Percentiles rank a stretch among this genome's conserved stretches.
phyloP scores from a whole-genome alignment of 2,888 invertebrate species.

The Acanthoscelides obtectus region DNA sequence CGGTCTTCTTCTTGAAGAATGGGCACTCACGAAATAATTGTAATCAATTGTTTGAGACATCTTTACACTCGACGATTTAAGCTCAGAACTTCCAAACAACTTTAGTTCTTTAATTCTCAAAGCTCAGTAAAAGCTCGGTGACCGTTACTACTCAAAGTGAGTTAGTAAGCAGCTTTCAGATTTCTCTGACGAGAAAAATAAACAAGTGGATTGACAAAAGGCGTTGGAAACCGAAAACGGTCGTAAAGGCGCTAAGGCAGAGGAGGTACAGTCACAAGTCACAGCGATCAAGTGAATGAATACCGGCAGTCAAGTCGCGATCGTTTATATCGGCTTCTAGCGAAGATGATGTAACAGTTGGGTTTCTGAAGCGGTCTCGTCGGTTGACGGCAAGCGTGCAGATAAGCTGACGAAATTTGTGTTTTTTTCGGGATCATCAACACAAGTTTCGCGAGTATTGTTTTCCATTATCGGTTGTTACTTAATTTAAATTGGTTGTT shows the following conservation, averaged over 20 bases:
- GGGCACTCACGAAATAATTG: conserved; percentile 47
- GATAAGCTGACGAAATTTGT: background rate
- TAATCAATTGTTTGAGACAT: conserved; percentile 44
- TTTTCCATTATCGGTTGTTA: background rate
- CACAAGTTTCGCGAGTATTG: background rate
- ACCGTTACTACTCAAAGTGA: no score
- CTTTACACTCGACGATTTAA: background rate
- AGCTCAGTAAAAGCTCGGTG: background rate
- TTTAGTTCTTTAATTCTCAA: background rate
- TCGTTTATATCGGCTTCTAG: background rate
- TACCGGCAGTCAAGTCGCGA: background rate
- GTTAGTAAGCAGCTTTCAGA: no score
- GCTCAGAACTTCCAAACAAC: background rate
- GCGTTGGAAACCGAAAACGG: background rate
- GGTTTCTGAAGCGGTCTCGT: background rate
- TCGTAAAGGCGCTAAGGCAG: background rate
- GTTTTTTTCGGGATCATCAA: background rate
- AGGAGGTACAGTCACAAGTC: background rate
- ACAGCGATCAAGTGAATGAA: background rate
- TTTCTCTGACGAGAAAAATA: no score
- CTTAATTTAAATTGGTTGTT: background rate
- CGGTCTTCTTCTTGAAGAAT: conserved; percentile 48
- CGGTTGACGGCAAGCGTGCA: background rate
- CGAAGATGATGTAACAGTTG: background rate
- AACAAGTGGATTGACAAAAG: background rate